Evolutionary conservation across 2,113 vertebrate species (phyloP).

Genomic region (Notarius lentiginosus): DNA sequence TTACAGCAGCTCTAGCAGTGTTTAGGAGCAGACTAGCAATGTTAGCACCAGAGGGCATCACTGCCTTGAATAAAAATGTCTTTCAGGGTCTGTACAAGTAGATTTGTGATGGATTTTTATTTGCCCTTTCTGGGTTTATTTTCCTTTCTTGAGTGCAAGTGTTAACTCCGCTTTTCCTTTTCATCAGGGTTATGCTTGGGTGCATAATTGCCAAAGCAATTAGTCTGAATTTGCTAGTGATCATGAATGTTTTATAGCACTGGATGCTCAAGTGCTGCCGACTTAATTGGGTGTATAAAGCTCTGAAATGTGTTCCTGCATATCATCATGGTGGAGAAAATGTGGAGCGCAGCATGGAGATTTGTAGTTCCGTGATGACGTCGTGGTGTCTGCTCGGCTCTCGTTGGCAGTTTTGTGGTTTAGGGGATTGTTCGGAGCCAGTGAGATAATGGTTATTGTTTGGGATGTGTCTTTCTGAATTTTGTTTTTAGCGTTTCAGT

Average conservation of each 20-base stretch:
- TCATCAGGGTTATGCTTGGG: background rate
- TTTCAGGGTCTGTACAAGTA: background rate
- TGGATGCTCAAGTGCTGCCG: background rate
- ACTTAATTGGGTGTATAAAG: constrained; percentile 18
- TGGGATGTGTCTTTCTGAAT: background rate
- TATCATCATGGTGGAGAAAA: background rate
- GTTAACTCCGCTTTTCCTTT: background rate
- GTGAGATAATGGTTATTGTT: background rate
- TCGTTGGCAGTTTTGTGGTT: background rate
- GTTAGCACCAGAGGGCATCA: constrained; percentile 43
- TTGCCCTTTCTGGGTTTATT: background rate
- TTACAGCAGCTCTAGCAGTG: background rate
- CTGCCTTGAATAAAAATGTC: constrained; percentile 31
- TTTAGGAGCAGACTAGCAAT: constrained; percentile 11
- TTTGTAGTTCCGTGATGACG: background rate
- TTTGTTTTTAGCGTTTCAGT: background rate
- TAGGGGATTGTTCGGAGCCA: background rate
- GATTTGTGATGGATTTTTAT: background rate
- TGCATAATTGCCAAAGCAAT: background rate
- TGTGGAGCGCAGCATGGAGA: background rate
- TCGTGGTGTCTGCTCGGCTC: background rate
- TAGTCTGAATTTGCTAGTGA: background rate
- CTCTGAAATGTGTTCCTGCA: background rate
- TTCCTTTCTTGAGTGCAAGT: background rate
- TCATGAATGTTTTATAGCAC: constrained; percentile 10